Percentiles rank a stretch among this genome's conserved stretches.
phyloP scores from a whole-genome alignment of 2,797 vertebrate genomes.

The Lithobates sylvaticus region DNA sequence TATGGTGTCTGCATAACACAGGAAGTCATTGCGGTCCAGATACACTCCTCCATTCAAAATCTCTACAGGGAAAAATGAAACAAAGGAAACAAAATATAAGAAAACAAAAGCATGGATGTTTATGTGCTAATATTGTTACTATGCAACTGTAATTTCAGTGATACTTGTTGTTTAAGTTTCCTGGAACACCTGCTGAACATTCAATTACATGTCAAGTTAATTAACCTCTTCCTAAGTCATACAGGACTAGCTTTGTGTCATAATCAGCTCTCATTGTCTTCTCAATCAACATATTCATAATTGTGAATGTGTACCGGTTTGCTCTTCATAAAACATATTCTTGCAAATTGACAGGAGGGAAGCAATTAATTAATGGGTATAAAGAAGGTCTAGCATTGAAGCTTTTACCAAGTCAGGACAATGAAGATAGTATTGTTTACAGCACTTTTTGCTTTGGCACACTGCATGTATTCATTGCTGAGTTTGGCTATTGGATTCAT shows the following conservation, averaged over 20 bases:
- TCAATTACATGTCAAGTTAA: constrained; percentile 35
- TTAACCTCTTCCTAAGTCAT: constrained; percentile 29
- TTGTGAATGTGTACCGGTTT: background rate
- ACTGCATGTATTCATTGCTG: background rate
- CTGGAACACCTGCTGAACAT: background rate
- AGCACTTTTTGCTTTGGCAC: constrained; percentile 18
- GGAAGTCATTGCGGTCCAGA: constrained; percentile 96
- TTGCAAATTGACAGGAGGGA: constrained; percentile 24
- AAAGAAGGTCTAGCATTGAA: constrained; percentile 9
- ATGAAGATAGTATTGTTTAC: constrained; percentile 21
- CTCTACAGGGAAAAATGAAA: constrained; percentile 78
- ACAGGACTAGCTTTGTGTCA: background rate
- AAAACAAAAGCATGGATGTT: background rate
- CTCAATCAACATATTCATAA: background rate
- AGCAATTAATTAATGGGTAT: background rate
- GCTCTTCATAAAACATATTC: constrained; percentile 12
- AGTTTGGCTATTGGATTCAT: constrained; percentile 27
- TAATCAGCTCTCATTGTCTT: constrained; percentile 28
- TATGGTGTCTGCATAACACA: constrained; percentile 96
- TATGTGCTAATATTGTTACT: background rate
- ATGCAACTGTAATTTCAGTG: background rate
- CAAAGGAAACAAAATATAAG: constrained; percentile 20
- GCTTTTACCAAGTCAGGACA: constrained; percentile 24
- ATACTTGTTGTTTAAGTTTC: background rate
- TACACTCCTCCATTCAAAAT: constrained; percentile 96